Base-by-base conservation (phyloP, 2,113 vertebrate species). In the Triplophysa siluroides region DNA sequence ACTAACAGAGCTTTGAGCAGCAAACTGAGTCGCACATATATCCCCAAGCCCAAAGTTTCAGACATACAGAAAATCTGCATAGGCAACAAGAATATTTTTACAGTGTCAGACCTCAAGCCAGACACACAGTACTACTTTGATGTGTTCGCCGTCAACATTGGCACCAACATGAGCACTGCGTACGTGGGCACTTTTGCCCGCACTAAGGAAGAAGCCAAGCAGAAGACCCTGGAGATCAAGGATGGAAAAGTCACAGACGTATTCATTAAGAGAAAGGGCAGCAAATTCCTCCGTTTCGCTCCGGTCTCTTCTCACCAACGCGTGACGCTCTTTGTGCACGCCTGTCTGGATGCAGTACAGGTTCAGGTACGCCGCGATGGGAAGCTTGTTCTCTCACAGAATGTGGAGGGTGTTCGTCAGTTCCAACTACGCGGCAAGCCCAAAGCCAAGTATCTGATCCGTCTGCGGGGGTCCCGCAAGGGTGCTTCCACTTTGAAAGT, bases 81-180 rank as follows among this genome's bases (percentile, higher is more conserved):
- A 0, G 95, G 94, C 26, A 97, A 96, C 87, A 99, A 99, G 90
- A 98, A 96, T 85, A 94, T 97, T 88, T 99, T 96, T 89, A 98
- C 97, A 0, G 92, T 99, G 74, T 96, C 97, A 1, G 95, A 96
- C 19, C 92, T 99, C 63, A 98, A 97, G 76, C 98, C 98, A 0
- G 95, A 96, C 78, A 99, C 93, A 0, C 98, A 99, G 86, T 98
- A 97, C 91, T 99, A 99, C 89, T 99, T 99, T 33, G 98, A 99
- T 41, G 94, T 99, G 63, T 99, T 99, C 70, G 95, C 96, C 1
- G 90, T 95, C 47, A 97, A 97, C 78, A 87, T 91, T 41, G 90
- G 92, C 70, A 96, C 92, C 86, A 99, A 99, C 88, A 95, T 89
- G 85, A 99, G 98, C 88, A 98, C 96, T 0, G 97, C 98, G 0